phyloP scores from a whole-genome alignment of 2,797 vertebrate species.

The Heterohyrax brucei region DNA sequence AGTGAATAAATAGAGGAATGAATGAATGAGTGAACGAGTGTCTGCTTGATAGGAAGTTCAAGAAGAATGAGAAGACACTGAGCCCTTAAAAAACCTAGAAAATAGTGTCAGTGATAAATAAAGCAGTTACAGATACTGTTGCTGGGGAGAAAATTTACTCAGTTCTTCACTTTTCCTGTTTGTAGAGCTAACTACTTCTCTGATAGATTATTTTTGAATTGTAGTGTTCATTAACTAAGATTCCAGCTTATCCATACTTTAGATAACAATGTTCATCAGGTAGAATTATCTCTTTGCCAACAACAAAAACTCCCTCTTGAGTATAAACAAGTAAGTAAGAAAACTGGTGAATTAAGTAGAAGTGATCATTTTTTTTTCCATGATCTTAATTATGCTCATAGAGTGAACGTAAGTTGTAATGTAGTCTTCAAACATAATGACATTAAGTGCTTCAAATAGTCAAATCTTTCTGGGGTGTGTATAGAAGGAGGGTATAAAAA shows the following conservation, averaged over 20 bases:
- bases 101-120: neutral
- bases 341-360: neutral
- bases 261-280: neutral
- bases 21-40: neutral
- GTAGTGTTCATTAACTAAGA: neutral
- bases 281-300: neutral
- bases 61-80: neutral
- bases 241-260: neutral
- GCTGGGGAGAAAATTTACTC: neutral
- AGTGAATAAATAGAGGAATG: neutral
- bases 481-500: neutral
- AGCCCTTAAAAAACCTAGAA: neutral
- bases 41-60: neutral
- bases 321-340: slow-evolving; percentile 16
- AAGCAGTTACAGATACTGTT: neutral
- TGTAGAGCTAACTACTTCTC: neutral
- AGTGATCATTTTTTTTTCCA: slow-evolving; percentile 15
- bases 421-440: neutral
- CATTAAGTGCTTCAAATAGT: neutral
- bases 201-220: neutral
- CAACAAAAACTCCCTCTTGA: neutral
- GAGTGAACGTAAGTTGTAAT: neutral
- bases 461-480: neutral
- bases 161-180: slow-evolving; percentile 3
- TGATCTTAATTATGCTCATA: neutral